Percentiles rank a stretch among this genome's conserved stretches.
Conservation (phyloP, 2,113 vertebrate species). For the Hystrix cristata region DNA sequence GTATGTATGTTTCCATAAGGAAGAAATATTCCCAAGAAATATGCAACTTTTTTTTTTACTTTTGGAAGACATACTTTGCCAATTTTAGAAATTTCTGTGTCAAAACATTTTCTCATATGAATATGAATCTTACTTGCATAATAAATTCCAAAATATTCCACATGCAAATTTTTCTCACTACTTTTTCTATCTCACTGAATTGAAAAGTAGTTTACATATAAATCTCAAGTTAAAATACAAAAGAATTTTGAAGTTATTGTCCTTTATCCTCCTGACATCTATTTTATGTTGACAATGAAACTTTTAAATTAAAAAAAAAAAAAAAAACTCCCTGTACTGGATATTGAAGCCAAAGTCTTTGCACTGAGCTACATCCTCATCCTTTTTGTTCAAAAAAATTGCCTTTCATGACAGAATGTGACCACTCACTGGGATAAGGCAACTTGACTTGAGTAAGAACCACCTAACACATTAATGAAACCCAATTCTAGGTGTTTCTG, state of each 20-base stretch:
- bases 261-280: not conserved
- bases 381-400: not conserved
- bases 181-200: not conserved
- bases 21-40: not conserved
- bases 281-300: not conserved
- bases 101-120: not conserved
- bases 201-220: not conserved
- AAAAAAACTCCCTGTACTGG: no score
- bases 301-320: not conserved
- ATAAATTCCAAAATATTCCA: not conserved
- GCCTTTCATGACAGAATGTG: not conserved
- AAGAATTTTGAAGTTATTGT: not conserved
- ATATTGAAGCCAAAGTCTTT: not conserved
- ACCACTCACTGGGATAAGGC: not conserved
- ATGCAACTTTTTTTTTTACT: not conserved
- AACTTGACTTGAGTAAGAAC: not conserved
- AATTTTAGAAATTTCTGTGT: not conserved
- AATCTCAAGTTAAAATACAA: not conserved
- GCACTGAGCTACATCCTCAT: not conserved
- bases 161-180: not conserved
- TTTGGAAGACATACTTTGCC: not conserved
- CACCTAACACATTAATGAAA: not conserved
- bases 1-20: not conserved
- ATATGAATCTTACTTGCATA: not conserved
- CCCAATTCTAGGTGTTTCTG: not conserved